phyloP scores from a whole-genome alignment of 2,113 vertebrate species.

The Lycaon pictus region DNA sequence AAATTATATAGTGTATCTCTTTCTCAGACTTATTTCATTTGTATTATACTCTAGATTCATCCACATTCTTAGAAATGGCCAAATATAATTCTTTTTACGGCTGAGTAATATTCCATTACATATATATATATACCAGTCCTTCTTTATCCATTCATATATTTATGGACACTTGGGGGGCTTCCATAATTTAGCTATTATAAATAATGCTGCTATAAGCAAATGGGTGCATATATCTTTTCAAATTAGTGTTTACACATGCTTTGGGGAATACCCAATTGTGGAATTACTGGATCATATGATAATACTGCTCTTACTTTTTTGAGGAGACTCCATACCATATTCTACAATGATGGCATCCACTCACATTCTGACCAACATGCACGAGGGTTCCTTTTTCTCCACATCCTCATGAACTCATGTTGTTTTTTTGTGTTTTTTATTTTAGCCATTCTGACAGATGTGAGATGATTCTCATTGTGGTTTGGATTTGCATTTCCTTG shows the following conservation, averaged over 20 bases:
- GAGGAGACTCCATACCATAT: neutral
- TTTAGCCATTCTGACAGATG: neutral
- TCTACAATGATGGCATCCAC: neutral
- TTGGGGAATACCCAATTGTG: neutral
- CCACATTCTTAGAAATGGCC: neutral
- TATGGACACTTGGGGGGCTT: neutral
- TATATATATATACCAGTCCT: neutral
- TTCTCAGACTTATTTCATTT: neutral
- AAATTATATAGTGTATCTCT: neutral
- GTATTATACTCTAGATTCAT: neutral
- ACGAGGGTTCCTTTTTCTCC: neutral
- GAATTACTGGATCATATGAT: neutral
- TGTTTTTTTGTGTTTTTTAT: neutral
- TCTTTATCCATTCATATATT: neutral
- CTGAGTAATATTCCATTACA: neutral
- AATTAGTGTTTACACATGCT: neutral
- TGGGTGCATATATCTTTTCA: neutral
- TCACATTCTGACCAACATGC: neutral
- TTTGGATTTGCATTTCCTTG: neutral
- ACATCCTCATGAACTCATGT: neutral
- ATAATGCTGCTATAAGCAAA: neutral
- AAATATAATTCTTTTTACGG: neutral
- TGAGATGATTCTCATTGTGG: neutral
- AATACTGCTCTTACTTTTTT: neutral
- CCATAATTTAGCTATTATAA: neutral